Conservation (phyloP, 2,888 invertebrate species). For the Cotesia congregata region DNA sequence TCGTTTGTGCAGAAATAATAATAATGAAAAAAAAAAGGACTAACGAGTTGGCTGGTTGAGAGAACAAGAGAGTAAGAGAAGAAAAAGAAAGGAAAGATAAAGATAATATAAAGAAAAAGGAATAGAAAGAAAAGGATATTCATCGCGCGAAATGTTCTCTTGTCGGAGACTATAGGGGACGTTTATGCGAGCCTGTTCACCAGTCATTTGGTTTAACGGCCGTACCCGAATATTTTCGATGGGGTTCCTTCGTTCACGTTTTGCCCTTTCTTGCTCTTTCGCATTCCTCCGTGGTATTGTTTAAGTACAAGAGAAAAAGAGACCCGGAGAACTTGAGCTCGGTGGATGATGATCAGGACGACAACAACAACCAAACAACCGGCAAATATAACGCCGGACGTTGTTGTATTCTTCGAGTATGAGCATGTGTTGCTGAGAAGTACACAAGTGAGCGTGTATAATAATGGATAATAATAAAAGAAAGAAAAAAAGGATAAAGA, state of each 20-base stretch:
- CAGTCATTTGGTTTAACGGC: constrained; percentile 61
- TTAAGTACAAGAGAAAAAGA: constrained; percentile 25
- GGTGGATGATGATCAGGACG: constrained; percentile 3
- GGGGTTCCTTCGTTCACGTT: constrained; percentile 35
- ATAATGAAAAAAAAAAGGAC: constrained; percentile 34
- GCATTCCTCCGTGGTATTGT: constrained; percentile 24
- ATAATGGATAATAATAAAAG: constrained; percentile 3
- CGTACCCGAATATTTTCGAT: constrained; percentile 58
- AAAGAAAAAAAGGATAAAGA: background rate
- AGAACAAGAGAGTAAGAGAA: constrained; percentile 29
- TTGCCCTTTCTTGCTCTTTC: constrained; percentile 25
- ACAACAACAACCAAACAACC: background rate
- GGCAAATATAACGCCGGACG: constrained; percentile 21
- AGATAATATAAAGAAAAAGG: constrained; percentile 17
- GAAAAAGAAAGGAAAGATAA: constrained; percentile 2
- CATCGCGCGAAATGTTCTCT: constrained; percentile 44
- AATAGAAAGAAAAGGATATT: constrained; percentile 40
- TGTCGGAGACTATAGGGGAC: constrained; percentile 26
- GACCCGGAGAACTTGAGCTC: background rate
- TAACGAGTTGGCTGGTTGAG: constrained; percentile 47
- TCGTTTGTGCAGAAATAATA: constrained; percentile 28
- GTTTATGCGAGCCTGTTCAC: constrained; percentile 48
- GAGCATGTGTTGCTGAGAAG: constrained; percentile 20
- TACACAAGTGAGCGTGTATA: background rate
- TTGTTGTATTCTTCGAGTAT: constrained; percentile 4